Evolutionary conservation across 2,797 vertebrate genomes (phyloP).

Genomic region (Pseudochirops cupreus): DNA sequence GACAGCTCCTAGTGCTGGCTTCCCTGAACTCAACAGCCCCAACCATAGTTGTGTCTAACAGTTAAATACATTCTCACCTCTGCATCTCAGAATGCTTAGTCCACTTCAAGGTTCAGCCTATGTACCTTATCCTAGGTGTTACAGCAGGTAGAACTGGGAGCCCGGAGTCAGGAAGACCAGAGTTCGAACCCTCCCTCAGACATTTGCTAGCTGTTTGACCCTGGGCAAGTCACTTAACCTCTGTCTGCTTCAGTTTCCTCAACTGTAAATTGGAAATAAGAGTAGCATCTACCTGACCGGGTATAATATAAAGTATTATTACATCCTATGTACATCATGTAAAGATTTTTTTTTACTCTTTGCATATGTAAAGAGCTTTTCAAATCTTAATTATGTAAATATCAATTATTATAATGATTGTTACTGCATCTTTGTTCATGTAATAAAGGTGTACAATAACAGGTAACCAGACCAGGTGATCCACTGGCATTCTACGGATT

Average conservation of each 20-base stretch:
- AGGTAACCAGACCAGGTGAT: not conserved
- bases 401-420: no score
- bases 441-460: not conserved
- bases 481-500: not conserved
- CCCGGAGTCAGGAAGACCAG: not conserved
- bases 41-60: not conserved
- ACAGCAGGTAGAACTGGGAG: not conserved
- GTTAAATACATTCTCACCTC: not conserved
- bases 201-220: no score
- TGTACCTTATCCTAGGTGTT: no score
- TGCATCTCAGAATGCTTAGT: not conserved
- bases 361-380: not conserved
- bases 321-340: not conserved
- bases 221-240: no score
- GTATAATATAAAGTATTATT: not conserved
- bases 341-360: no score
- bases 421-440: not conserved
- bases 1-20: not conserved
- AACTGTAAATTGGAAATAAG: not conserved
- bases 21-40: not conserved
- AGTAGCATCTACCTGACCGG: not conserved
- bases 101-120: not conserved
- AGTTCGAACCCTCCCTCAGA: no score
- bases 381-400: not conserved
- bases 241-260: no score